Evolutionary conservation across 2,113 vertebrate genomes (phyloP).

Genomic region (Gavialis gangeticus): DNA sequence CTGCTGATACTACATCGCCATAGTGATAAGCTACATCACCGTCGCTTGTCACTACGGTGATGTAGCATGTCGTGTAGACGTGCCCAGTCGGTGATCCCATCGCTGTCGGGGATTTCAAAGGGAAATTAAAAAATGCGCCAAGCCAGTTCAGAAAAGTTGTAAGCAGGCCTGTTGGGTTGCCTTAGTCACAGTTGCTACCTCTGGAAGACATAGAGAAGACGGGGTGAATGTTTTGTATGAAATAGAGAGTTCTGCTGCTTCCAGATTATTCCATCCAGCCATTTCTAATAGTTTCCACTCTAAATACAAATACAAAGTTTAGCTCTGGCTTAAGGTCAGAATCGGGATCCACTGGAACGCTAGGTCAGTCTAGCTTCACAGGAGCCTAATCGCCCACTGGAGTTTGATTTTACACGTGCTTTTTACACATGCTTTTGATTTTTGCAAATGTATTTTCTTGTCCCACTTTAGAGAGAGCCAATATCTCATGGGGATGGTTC

Average conservation of each 20-base stretch:
- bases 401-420: not conserved
- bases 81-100: not conserved
- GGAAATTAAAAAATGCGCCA: not conserved
- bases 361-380: not conserved
- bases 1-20: no score
- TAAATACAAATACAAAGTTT: not conserved
- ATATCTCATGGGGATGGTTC: not conserved
- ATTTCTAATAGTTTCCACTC: not conserved
- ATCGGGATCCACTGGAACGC: not conserved
- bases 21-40: no score
- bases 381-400: rapidly evolving
- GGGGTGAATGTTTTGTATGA: not conserved
- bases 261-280: not conserved
- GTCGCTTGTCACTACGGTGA: no score
- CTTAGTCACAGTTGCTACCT: not conserved
- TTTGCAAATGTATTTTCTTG: not conserved
- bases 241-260: not conserved
- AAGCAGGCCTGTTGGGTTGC: not conserved
- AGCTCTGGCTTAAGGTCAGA: not conserved
- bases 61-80: no score
- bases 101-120: not conserved
- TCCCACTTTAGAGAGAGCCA: not conserved
- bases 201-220: not conserved
- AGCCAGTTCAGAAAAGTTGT: not conserved
- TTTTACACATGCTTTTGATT: not conserved